Base-by-base conservation (phyloP, 2,113 vertebrate genomes). In the Eonycteris spelaea region DNA sequence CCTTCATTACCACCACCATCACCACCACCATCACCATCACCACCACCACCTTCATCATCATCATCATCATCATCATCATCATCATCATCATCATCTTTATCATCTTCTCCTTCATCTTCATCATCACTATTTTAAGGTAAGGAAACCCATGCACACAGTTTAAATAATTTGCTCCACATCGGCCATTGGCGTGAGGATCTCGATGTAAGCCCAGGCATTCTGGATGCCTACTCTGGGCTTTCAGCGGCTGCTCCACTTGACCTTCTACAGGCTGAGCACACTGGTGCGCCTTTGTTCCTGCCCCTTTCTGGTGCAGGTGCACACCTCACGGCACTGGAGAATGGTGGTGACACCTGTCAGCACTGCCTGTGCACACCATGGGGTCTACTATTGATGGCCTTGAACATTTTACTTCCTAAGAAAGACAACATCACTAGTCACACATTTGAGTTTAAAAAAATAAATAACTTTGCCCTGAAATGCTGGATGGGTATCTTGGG, bases 221-320 rank as follows among this genome's bases (percentile, higher is more conserved):
- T 4, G 28, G n/a, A 16, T 38, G 18, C 18, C 19, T 1, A 1
- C 7, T 8, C 80, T 63, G 63, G 18, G 30, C 12, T 14, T 13
- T 7, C 6, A 1, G 3, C 1, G 19, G 21, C 30, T 13, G 0
- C 28, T 2, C 14, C 3, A 7, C 7, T 8, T 1, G 0, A 4
- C 21, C 11, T 35, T 21, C 1, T 13, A 45, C 15, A 3, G 7
- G 11, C 12, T 8, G 21, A 59, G 22, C 21, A 3, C 33, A 1
- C 1, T 0, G 51, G 7, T 7, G 22, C 0, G 1, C 9, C 33
- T 28, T 18, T 12, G 19, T 18, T 6, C 40, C 67, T 3, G 1
- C 0, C 11, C 30, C n/a, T 26, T 19, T 19, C n/a, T 1, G 28
- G 38, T 0, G 8, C 33, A 6, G 9, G 21, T 0, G 1, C 1